A percentile compares a stretch with the other conserved stretches of the same genome.
Evolutionary conservation across 53 echinoderm and acorn worm genomes (phyloP).

Genomic region (Actinopyga echinites): DNA sequence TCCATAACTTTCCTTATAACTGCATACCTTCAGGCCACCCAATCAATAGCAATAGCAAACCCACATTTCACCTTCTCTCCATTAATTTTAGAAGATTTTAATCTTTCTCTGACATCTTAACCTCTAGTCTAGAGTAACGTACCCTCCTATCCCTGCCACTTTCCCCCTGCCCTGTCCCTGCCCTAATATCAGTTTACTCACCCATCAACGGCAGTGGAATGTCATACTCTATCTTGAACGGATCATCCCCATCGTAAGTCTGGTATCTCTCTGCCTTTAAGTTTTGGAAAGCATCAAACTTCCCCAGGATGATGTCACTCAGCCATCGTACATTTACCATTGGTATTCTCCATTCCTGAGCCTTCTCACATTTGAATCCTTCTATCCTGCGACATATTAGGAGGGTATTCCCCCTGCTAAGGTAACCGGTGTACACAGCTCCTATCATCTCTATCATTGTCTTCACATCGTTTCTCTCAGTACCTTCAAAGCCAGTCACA

Average conservation of each 20-base stretch:
- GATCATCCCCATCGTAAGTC: constrained; percentile 78
- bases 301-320: constrained; percentile 85
- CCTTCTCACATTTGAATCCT: constrained; percentile 94
- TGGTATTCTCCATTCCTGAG: constrained; percentile 91
- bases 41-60: no score
- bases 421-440: constrained; percentile 92
- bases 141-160: no score
- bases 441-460: constrained; percentile 87
- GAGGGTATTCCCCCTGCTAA: constrained; percentile 86
- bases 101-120: no score
- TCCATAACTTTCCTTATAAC: no score
- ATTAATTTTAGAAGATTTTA: no score
- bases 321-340: constrained; percentile 92
- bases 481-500: constrained; percentile 96
- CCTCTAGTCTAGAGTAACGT: no score
- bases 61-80: no score
- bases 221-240: constrained; percentile 83
- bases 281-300: constrained; percentile 74
- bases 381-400: constrained; percentile 89
- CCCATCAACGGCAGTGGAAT: constrained; percentile 78
- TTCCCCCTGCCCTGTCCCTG: not conserved
- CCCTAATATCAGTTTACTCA: constrained; percentile 44
- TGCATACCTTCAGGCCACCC: no score
- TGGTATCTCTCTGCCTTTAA: constrained; percentile 72
- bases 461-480: constrained; percentile 92